Evolutionary conservation across 64 coral and sea anemone genomes (phyloP), one percentile per base, ranked within the genome.

Genomic region (Montipora sp.): DNA sequence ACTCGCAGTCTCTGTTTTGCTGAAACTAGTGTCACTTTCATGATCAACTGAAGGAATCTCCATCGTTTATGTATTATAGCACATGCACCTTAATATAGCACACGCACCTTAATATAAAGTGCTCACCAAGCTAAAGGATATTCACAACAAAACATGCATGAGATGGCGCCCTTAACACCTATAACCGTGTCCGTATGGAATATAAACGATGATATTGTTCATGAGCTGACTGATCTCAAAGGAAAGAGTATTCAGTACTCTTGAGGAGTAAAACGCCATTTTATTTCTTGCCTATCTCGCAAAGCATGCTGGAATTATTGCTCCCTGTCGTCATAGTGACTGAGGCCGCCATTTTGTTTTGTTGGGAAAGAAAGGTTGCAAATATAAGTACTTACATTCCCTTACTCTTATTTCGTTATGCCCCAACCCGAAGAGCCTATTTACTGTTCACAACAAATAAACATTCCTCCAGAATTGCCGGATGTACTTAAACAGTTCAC

Each of bases 401-500:
- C 43, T 75, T 89, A 15, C 15, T 59, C 24, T 12, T 10, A 6
- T 0, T 45, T 18, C 47, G 61, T 71, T 51, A 98, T 98, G 96
- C 96, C 96, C n/a, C 83, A 95, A 50, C 82, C 78, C 50, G 91
- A 98, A 75, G 96, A 98, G 51, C 94, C 96, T 9, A 98, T 98
- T 75, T 98, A 96, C 67, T 98, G 97, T 57, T 98, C 97, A 48
- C 97, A 98, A 69, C 97, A 98, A 90, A 98, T 98, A 58, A 98
- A 96, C 66, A 98, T 98, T 83, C 97, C 97, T 73, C 97, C 97
- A 74, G 97, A 98, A 87, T 88, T 98, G 7, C 97, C 97, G 45
- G 97, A 98, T 72, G 91, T 96, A n/a, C 89, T 98, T 58, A 98
- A 98, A 84, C 97, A 98, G 89, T 98, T 98, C 58, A 98, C 97